Conservation (phyloP, 1,140 invertebrate genomes). For the Anadara kagoshimensis region DNA sequence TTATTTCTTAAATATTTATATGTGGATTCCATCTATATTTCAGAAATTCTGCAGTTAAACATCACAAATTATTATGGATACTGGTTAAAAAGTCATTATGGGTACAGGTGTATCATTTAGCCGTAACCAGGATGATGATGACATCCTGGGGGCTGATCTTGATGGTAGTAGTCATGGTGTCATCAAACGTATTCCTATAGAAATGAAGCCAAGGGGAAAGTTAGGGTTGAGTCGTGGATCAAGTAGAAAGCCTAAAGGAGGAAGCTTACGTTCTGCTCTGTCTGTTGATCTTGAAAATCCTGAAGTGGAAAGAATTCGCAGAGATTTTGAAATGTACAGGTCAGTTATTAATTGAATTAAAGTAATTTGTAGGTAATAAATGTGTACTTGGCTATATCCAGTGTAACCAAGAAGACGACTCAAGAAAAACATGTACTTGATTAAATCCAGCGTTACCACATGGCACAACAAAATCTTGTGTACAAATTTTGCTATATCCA, state of each 20-base stretch:
- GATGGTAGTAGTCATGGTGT: conserved; percentile 67
- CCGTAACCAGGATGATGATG: conserved; percentile 68
- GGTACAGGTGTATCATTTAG: conserved; percentile 68
- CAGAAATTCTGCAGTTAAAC: too few relatives aligned
- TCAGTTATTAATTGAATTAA: background rate
- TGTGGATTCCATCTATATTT: too few relatives aligned
- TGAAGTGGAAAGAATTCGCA: conserved; percentile 69
- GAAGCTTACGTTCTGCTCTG: conserved; percentile 69
- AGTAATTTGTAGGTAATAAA: background rate
- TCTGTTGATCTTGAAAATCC: conserved; percentile 73
- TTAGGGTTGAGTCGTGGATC: conserved; percentile 66
- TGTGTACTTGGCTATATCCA: too few relatives aligned
- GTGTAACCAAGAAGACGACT: too few relatives aligned
- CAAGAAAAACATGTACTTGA: too few relatives aligned
- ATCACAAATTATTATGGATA: too few relatives aligned
- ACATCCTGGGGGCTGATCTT: conserved; percentile 67
- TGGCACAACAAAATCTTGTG: too few relatives aligned
- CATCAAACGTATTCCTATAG: conserved; percentile 71
- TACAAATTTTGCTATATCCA: too few relatives aligned
- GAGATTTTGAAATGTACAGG: conserved; percentile 73
- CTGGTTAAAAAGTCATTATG: conserved; percentile 50
- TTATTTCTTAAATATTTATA: too few relatives aligned
- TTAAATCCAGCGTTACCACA: too few relatives aligned
- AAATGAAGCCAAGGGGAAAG: conserved; percentile 70
- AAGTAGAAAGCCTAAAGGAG: conserved; percentile 62